Base-by-base conservation (phyloP, 2,113 vertebrate genomes). In the Corythornis madagascariensis region DNA sequence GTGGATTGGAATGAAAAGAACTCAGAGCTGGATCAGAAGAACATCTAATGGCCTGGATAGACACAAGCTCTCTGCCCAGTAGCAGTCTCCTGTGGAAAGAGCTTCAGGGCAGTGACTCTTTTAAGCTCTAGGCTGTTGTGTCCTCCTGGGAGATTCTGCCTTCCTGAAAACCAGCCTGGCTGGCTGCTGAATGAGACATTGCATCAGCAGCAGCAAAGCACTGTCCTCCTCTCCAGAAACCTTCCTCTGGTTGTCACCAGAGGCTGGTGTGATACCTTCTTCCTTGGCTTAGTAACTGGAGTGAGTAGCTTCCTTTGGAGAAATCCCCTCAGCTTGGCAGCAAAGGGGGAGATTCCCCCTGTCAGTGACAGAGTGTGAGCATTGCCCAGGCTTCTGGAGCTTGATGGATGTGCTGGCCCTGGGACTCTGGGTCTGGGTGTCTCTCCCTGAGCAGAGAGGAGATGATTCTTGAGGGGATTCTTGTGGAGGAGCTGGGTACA, bases 191-290 rank as follows among this genome's bases (percentile, higher is more conserved):
- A 8, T 24, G 52, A 19, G 28, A 47, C 25, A 28, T 40, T 52
- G 60, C 35, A n/a, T n/a, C 3, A 2, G 56, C 74, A 67, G 84
- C 74, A 45, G 71, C 59, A 47, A 66, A 94, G 57, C 56, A 50
- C 6, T 50, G 5, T 90, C 76, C 89, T 91, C 78, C 67, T 89
- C 89, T 88, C 65, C 79, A 83, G 87, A 74, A 92, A 17, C 79
- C 64, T 86, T 70, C 43, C 47, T 57, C 48, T 55, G 64, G 0
- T 5, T 40, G 25, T 50, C 45, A 40, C 28, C 64, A 88, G 69
- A n/a, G 52, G 43, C 55, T 66, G 81, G 25, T 64, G 77, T 28
- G n/a, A 5, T 33, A 16, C 12, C 69, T 83, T 14, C 40, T 31
- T 22, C 72, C 25, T 45, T 83, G 87, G 59, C 52, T 80, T 69